Evolutionary conservation across 2,888 invertebrate genomes (phyloP), one percentile per base, ranked within the genome.

Genomic region (Linnaemya tessellans): DNA sequence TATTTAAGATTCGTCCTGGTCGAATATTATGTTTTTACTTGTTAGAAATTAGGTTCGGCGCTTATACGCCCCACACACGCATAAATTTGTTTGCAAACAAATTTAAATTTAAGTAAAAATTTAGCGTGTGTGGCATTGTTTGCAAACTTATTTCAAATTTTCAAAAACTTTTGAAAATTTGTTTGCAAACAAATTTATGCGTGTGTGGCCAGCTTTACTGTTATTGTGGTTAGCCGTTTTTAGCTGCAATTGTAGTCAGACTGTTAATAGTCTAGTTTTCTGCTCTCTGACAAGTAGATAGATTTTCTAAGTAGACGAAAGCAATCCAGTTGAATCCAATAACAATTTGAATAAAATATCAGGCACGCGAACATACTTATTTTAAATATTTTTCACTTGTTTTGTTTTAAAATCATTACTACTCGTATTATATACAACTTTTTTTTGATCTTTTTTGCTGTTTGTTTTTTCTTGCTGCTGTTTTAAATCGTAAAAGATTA

Each of bases 351-450:
- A 25, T 11, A 43, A 43, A 58, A 46, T 71, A 56, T 43, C n/a
- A 56, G 7, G n/a, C 30, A 58, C 30, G 43, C 35, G 30, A 70
- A 30, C n/a, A 43, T 7, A 58, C 43, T 71, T 41, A 70, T 56
- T 54, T 70, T 62, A 20, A 71, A 58, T 2, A 15, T n/a, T 64
- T 64, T 22, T 56, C 15, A 65, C n/a, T 58, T 73, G 71, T 67
- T 65, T 80, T 73, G 46, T 49, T 73, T 30, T 35, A 25, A 67
- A 58, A 65, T 65, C 41, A 20, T 64, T 58, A 73, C 43, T 80
- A 58, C 35, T 35, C 35, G n/a, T n/a, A n/a, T n/a, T n/a, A n/a
- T n/a, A n/a, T n/a, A n/a, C n/a, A n/a, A n/a, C n/a, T n/a, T 58
- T 67, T 64, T 56, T 35, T 15, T 0, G 13, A 60, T 13, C 30